phyloP scores from a whole-genome alignment of 2,888 invertebrate genomes.

The Hetaerina titia region DNA sequence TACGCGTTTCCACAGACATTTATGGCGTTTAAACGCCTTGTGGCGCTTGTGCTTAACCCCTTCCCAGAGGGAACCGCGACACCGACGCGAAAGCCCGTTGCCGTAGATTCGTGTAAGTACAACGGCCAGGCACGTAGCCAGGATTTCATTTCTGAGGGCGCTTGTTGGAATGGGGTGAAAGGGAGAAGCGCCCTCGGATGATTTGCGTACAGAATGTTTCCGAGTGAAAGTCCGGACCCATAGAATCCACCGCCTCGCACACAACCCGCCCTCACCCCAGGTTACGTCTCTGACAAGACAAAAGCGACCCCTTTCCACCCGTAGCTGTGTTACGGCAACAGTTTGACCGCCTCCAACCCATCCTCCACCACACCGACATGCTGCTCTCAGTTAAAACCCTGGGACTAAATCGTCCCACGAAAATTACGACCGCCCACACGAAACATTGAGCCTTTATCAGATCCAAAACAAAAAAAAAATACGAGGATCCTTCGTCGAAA shows the following conservation, averaged over 20 bases:
- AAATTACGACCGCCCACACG: neutral
- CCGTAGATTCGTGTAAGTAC: too few species aligned
- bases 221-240: neutral
- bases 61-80: too few species aligned
- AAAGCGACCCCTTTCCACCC: neutral
- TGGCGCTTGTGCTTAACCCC: too few species aligned
- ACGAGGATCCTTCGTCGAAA: too few species aligned
- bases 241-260: neutral
- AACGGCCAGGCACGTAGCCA: neutral
- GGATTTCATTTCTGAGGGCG: conserved; percentile 8
- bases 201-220: neutral
- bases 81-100: too few species aligned
- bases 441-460: neutral
- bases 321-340: neutral
- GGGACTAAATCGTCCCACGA: neutral
- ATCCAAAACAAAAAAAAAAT: neutral
- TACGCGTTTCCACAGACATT: too few species aligned
- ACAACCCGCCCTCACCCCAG: neutral
- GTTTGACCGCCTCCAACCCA: neutral
- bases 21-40: too few species aligned
- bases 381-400: neutral
- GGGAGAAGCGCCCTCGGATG: neutral
- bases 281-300: neutral
- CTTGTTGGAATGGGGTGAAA: neutral
- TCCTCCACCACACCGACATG: neutral